A percentile compares a stretch with the other conserved stretches of the same genome.
Conservation (phyloP, 1,140 invertebrate genomes). For the Pissodes strobi region DNA sequence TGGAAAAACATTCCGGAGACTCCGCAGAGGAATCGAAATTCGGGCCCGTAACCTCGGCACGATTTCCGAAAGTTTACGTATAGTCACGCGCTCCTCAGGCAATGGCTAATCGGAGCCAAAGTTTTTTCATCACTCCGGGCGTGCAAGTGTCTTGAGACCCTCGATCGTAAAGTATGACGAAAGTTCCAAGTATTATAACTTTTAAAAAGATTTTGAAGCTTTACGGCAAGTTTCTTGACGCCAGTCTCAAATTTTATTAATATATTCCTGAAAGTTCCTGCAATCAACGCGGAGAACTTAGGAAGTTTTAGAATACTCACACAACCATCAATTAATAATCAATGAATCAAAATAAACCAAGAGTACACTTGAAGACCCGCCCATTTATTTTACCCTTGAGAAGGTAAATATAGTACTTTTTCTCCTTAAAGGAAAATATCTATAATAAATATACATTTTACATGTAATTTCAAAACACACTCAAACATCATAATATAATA, state of each 20-base stretch:
- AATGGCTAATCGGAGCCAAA: background rate
- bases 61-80: slow-evolving; percentile 9
- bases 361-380: slow-evolving; percentile 7
- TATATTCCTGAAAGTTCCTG: slow-evolving; percentile 5
- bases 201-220: slow-evolving; percentile 6
- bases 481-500: too few relatives aligned
- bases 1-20: slow-evolving; percentile 5
- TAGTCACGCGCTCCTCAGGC: slow-evolving; percentile 7
- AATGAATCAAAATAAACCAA: background rate
- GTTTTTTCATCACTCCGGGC: background rate
- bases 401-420: background rate
- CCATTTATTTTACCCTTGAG: background rate
- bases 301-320: slow-evolving; percentile 3
- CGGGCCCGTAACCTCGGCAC: too few relatives aligned
- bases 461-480: too few relatives aligned
- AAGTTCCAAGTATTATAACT: background rate
- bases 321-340: slow-evolving; percentile 2
- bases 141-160: background rate
- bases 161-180: background rate
- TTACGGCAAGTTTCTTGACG: too few relatives aligned
- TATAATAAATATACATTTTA: too few relatives aligned
- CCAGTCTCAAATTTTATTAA: slow-evolving; percentile 10
- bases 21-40: too few relatives aligned
- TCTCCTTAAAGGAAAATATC: too few relatives aligned
- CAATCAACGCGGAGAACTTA: background rate